Evolutionary conservation across 2,797 vertebrate genomes (phyloP).

Genomic region (Microctenopoma stevenorrisi): DNA sequence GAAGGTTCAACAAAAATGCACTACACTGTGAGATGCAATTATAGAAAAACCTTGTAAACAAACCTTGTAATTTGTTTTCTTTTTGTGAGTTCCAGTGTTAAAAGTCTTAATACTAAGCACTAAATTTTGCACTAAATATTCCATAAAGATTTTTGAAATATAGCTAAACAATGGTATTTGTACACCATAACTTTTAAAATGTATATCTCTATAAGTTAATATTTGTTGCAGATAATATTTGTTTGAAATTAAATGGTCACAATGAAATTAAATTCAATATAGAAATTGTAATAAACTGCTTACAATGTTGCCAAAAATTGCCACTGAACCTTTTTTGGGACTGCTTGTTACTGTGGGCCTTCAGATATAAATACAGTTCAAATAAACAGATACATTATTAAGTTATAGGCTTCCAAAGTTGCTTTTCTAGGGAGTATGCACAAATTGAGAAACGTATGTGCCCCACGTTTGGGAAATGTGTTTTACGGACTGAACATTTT

Average conservation of each 20-base stretch:
- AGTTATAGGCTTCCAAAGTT: no score
- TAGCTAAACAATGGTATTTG: background rate
- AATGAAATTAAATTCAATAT: slow-evolving; percentile 21
- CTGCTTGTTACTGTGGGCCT: no score
- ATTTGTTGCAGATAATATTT: background rate
- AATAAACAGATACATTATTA: no score
- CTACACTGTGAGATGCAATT: background rate
- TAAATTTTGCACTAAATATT: background rate
- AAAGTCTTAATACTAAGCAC: background rate
- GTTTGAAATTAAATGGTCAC: slow-evolving; percentile 33
- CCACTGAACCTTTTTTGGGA: no score
- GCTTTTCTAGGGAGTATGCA: no score
- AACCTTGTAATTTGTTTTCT: background rate
- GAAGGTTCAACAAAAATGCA: background rate
- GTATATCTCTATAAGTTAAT: slow-evolving; percentile 8
- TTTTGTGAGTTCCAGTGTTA: background rate
- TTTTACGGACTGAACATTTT: no score
- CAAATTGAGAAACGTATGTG: background rate
- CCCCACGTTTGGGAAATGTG: no score
- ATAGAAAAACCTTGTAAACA: background rate
- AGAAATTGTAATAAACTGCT: no score
- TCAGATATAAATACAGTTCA: no score
- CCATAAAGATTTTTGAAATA: background rate
- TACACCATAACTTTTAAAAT: background rate
- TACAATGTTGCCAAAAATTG: no score